Evolutionary conservation across 2,797 vertebrate species (phyloP).

Genomic region (Cyclopterus lumpus): DNA sequence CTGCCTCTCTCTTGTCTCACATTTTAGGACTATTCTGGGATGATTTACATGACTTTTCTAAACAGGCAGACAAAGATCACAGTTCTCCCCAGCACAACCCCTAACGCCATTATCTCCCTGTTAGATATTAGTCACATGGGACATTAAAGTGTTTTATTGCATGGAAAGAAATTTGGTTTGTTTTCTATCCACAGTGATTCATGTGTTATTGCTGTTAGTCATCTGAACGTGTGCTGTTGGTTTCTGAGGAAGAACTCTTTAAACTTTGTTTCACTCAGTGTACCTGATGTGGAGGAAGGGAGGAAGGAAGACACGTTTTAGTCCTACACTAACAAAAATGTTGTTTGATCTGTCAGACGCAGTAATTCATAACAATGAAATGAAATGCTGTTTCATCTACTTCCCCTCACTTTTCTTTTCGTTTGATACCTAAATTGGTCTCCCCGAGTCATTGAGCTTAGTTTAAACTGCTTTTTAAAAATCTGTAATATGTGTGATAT

Average conservation of each 20-base stretch:
- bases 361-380: slow-evolving; percentile 70
- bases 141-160: slow-evolving; percentile 74
- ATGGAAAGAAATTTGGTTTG: slow-evolving; percentile 61
- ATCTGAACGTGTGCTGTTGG: slow-evolving; percentile 45
- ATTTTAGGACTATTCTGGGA: slow-evolving; percentile 71
- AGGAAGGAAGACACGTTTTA: slow-evolving; percentile 55
- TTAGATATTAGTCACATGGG: slow-evolving; percentile 72
- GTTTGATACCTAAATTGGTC: slow-evolving; percentile 58
- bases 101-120: slow-evolving; percentile 63
- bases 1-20: slow-evolving; percentile 56
- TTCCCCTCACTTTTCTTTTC: slow-evolving; percentile 47
- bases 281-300: slow-evolving; percentile 41
- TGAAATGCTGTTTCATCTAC: slow-evolving; percentile 63
- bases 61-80: slow-evolving; percentile 73
- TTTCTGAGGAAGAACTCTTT: slow-evolving; percentile 35
- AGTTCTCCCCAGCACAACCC: slow-evolving; percentile 57
- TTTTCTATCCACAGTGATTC: slow-evolving; percentile 61
- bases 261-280: slow-evolving; percentile 26
- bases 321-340: slow-evolving; percentile 63
- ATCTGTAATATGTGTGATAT: neutral
- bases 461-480: slow-evolving; percentile 12
- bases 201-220: slow-evolving; percentile 67
- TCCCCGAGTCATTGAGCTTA: slow-evolving; percentile 35
- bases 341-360: slow-evolving; percentile 69
- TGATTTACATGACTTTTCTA: slow-evolving; percentile 75